These are phyloP conservation scores for Pheosia tremula DNA, from an alignment of 2,888 invertebrate genomes.

Conservation along the genomic window DNA sequence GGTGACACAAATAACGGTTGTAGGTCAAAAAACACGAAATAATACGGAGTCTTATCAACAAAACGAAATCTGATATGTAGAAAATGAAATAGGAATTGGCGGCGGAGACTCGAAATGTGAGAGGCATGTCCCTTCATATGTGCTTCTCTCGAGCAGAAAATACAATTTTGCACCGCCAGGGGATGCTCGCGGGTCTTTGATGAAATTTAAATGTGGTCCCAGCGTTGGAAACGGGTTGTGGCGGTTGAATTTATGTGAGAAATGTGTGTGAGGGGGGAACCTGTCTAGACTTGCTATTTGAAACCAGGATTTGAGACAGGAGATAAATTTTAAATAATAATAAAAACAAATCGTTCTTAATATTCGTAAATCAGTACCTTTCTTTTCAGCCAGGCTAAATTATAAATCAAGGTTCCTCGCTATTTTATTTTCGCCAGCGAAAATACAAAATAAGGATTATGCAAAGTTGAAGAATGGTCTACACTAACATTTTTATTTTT, in stretches of 20 bases:
- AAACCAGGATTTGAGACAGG: neutral
- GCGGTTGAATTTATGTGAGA: slow-evolving; percentile 61
- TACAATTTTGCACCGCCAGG: slow-evolving; percentile 55
- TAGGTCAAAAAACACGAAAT: slow-evolving; percentile 25
- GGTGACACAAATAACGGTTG: neutral
- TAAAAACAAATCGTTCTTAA: too few relatives aligned
- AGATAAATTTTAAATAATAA: neutral
- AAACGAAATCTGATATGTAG: slow-evolving; percentile 38
- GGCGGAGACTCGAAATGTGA: slow-evolving; percentile 30
- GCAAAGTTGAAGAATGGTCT: too few relatives aligned
- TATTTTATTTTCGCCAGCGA: too few relatives aligned
- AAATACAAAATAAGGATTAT: too few relatives aligned
- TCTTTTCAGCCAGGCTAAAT: too few relatives aligned
- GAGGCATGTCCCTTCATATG: slow-evolving; percentile 48
- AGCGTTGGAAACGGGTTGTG: slow-evolving; percentile 48
- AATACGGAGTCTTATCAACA: slow-evolving; percentile 23
- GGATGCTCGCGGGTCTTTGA: slow-evolving; percentile 52
- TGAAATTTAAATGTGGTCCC: slow-evolving; percentile 63
- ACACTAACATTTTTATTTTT: too few relatives aligned
- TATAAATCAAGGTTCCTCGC: too few relatives aligned
- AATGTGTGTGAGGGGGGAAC: slow-evolving; percentile 22
- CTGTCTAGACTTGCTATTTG: slow-evolving; percentile 22
- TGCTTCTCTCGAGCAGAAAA: slow-evolving; percentile 56
- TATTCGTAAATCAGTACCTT: too few relatives aligned
- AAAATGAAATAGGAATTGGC: slow-evolving; percentile 41